Evolutionary conservation across 1,140 invertebrate genomes (phyloP).

Genomic region (Cydia fagiglandana): DNA sequence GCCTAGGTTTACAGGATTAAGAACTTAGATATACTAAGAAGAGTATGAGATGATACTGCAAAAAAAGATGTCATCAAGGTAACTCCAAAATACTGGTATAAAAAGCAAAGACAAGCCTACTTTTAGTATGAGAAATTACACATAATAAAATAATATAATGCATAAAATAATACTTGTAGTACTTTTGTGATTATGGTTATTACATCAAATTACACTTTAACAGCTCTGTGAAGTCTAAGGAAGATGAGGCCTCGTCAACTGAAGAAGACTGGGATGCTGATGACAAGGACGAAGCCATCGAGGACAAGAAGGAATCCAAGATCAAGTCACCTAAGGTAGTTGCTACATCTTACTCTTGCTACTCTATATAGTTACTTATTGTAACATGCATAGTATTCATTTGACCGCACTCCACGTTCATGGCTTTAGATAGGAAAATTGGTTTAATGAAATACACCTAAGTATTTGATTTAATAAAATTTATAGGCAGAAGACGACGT

Average conservation of each 20-base stretch:
- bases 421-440: too few relatives aligned
- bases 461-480: not conserved
- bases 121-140: not conserved
- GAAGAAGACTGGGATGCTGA: conserved; percentile 77
- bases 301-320: conserved; percentile 70
- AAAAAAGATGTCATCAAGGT: conserved; percentile 3
- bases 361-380: not conserved
- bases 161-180: not conserved
- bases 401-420: too few relatives aligned
- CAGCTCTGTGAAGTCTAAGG: conserved; percentile 74
- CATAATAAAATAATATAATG: not conserved
- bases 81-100: conserved; percentile 1
- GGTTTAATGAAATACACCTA: too few relatives aligned
- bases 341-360: not conserved
- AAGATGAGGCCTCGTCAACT: conserved; percentile 72
- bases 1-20: not conserved
- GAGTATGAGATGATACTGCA: not conserved
- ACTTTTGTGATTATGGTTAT: not conserved
- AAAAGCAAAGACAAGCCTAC: not conserved
- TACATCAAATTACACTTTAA: conserved; percentile 25
- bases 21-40: not conserved
- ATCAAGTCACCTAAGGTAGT: conserved; percentile 66
- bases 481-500: conserved; percentile 43
- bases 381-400: too few relatives aligned
- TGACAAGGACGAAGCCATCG: conserved; percentile 66